Evolutionary conservation across 2,797 vertebrate species (phyloP).

Genomic region (Bovichtus variegatus): DNA sequence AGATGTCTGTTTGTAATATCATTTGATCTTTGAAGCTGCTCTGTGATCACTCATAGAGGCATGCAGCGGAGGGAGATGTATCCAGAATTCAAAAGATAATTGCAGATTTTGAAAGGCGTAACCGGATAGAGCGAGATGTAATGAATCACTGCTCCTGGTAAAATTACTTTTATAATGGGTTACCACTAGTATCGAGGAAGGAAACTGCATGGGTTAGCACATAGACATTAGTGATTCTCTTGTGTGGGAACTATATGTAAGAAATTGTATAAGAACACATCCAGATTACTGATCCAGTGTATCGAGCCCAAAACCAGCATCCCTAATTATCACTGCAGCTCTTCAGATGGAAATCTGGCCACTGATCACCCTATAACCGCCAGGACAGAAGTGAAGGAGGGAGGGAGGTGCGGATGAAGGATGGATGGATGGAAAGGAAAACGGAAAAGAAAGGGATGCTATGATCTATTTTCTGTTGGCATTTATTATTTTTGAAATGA

Average conservation of each 20-base stretch:
- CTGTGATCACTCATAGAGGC: constrained; percentile 16
- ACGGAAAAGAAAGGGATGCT: neutral
- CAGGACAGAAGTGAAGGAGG: neutral
- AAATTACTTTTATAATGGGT: constrained; percentile 41
- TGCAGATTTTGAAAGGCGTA: constrained; percentile 38
- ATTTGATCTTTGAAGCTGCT: constrained; percentile 28
- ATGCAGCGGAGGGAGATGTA: neutral
- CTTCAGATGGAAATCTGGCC: neutral
- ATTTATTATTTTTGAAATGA: neutral
- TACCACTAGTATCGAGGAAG: neutral
- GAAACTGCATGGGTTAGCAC: neutral
- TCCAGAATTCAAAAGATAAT: constrained; percentile 42
- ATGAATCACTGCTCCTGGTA: constrained; percentile 29
- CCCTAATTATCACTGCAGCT: neutral
- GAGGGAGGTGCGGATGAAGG: neutral
- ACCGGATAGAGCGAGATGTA: constrained; percentile 20
- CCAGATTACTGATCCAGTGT: neutral
- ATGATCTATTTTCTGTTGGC: neutral
- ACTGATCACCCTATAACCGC: neutral
- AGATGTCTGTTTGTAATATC: constrained; percentile 3
- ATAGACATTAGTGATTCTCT: neutral
- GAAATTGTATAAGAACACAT: neutral
- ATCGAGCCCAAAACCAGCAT: neutral
- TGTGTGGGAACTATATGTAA: neutral
- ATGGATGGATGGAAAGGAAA: neutral